Conservation (phyloP, 2,113 vertebrate genomes). For the Poecile atricapillus region DNA sequence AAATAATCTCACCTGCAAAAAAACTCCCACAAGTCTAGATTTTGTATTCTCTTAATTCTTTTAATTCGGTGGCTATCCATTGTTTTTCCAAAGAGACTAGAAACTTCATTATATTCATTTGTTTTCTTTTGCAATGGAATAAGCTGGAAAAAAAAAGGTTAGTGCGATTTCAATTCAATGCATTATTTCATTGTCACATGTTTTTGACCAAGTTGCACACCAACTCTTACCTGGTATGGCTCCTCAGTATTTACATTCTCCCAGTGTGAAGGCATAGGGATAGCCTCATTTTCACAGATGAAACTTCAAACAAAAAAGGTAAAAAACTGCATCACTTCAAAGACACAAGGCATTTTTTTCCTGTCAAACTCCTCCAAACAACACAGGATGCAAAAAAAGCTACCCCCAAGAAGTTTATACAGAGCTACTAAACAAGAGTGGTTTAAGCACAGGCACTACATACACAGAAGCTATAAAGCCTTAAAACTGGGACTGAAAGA, state of each 20-base stretch:
- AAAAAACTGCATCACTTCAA: slow-evolving; percentile 18
- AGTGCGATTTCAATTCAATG: not conserved
- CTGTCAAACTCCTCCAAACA: not conserved
- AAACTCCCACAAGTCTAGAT: slow-evolving; percentile 96
- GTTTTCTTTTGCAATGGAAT: slow-evolving; percentile 86
- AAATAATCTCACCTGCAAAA: slow-evolving; percentile 88
- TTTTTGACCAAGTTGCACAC: not conserved
- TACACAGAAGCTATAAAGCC: not conserved
- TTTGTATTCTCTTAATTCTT: slow-evolving; percentile 94
- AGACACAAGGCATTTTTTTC: not conserved
- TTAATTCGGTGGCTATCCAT: slow-evolving; percentile 88
- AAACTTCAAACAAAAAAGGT: slow-evolving; percentile 75
- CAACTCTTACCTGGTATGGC: slow-evolving; percentile 85
- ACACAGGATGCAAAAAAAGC: not conserved
- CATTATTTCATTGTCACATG: not conserved
- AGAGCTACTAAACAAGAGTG: not conserved
- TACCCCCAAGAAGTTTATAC: not conserved
- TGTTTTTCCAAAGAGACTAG: slow-evolving; percentile 88
- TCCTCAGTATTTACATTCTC: slow-evolving; percentile 90
- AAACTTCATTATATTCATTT: slow-evolving; percentile 92
- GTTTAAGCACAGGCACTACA: not conserved
- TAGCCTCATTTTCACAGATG: slow-evolving; percentile 91
- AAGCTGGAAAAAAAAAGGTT: slow-evolving; percentile 71
- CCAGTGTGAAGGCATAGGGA: slow-evolving; percentile 91
- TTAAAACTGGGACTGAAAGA: not conserved